Evolutionary conservation across 2,888 invertebrate species (phyloP).

Genomic region (Tortricodes alternella): DNA sequence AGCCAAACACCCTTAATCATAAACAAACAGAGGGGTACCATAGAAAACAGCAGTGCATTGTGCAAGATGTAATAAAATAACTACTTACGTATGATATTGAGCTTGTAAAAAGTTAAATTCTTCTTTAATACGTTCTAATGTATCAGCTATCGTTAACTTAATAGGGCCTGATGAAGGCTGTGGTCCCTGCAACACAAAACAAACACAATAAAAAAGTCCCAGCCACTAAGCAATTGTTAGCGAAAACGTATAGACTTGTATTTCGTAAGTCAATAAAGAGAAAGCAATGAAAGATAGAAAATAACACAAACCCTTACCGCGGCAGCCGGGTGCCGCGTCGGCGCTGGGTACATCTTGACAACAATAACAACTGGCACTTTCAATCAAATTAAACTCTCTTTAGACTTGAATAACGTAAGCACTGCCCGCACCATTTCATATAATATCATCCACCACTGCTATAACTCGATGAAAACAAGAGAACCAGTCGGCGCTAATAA

Average conservation of each 20-base stretch:
- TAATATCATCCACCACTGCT: slow-evolving; percentile 58
- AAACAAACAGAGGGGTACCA: too few relatives aligned
- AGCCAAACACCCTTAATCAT: too few relatives aligned
- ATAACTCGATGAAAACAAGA: slow-evolving; percentile 67
- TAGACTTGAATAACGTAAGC: slow-evolving; percentile 58
- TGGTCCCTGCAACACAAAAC: slow-evolving; percentile 85
- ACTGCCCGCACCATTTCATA: slow-evolving; percentile 68
- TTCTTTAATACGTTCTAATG: slow-evolving; percentile 97
- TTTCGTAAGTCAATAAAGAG: slow-evolving; percentile 33
- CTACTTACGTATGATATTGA: slow-evolving; percentile 95
- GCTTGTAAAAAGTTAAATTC: slow-evolving; percentile 97
- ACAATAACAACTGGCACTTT: slow-evolving; percentile 39
- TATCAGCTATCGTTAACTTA: slow-evolving; percentile 96
- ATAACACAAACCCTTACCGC: slow-evolving; percentile 85
- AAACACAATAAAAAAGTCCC: slow-evolving; percentile 42
- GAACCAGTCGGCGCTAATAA: slow-evolving; percentile 66
- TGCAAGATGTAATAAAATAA: too few relatives aligned
- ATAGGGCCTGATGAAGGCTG: slow-evolving; percentile 94
- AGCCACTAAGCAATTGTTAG: slow-evolving; percentile 23
- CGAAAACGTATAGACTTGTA: slow-evolving; percentile 34
- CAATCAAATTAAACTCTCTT: slow-evolving; percentile 68
- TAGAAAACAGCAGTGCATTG: too few relatives aligned
- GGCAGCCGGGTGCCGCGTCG: slow-evolving; percentile 89
- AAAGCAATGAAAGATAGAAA: slow-evolving; percentile 38
- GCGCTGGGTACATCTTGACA: slow-evolving; percentile 87